These are phyloP conservation scores for Engystomops pustulosus DNA, from an alignment of 2,113 vertebrate species.

Conservation along the genomic window DNA sequence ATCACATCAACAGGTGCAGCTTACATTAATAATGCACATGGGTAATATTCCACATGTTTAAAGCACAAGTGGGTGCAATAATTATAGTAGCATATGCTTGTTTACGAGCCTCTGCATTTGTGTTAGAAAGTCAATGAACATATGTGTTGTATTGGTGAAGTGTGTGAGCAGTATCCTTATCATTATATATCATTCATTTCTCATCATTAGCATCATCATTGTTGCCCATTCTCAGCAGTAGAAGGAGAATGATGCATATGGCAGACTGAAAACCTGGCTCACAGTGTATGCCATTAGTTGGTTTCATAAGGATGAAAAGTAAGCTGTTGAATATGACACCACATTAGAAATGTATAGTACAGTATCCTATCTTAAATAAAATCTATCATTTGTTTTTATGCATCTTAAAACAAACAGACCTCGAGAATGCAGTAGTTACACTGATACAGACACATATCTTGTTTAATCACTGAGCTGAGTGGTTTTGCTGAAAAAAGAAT, in stretches of 20 bases:
- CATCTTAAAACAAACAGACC: too few species aligned
- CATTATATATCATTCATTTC: neutral
- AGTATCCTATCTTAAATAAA: too few species aligned
- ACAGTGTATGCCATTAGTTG: neutral
- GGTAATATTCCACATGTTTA: constrained; percentile 51
- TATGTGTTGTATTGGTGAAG: constrained; percentile 24
- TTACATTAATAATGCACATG: constrained; percentile 44
- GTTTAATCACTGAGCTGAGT: too few species aligned
- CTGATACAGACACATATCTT: too few species aligned
- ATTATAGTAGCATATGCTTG: constrained; percentile 42
- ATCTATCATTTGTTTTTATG: too few species aligned
- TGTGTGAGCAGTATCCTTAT: constrained; percentile 15
- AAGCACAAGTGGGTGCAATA: constrained; percentile 39
- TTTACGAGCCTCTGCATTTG: constrained; percentile 30
- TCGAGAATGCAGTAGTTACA: too few species aligned
- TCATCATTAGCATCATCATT: constrained; percentile 32
- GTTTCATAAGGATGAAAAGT: neutral
- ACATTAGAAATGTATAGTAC: too few species aligned
- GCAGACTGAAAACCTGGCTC: neutral
- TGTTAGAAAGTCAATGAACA: constrained; percentile 32
- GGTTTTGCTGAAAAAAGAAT: too few species aligned
- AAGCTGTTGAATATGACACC: too few species aligned
- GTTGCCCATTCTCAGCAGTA: neutral
- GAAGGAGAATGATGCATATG: neutral
- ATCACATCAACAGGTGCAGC: constrained; percentile 38